Evolutionary conservation across 2,888 invertebrate species (phyloP).

Genomic region (Apamea epomidion): DNA sequence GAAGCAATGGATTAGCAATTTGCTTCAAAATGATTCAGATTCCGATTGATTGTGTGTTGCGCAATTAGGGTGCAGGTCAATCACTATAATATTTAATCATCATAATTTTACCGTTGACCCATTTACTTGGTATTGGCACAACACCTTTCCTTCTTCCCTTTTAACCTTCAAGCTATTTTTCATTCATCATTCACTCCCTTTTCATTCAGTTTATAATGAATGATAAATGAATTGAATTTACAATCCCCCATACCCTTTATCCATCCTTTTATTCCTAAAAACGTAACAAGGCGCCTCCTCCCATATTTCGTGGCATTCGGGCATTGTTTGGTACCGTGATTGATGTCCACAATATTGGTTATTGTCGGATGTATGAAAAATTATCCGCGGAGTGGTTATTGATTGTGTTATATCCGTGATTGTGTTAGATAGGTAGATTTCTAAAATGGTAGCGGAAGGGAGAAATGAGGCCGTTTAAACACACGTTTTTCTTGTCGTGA

Average conservation of each 20-base stretch:
- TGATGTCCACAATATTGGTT: constrained; percentile 48
- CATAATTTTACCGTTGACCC: background rate
- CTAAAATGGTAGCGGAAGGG: background rate
- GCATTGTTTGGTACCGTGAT: constrained; percentile 46
- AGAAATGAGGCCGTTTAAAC: background rate
- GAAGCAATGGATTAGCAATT: no score
- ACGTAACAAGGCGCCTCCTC: constrained; percentile 12
- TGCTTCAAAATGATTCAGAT: no score
- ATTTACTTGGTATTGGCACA: background rate
- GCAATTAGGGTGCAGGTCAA: no score
- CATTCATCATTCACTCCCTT: background rate
- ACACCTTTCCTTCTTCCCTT: background rate
- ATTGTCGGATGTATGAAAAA: constrained; percentile 49
- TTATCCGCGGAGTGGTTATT: constrained; percentile 31
- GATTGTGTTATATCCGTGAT: constrained; percentile 39
- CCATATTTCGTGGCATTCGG: constrained; percentile 40
- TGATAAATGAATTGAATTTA: background rate
- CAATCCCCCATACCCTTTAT: background rate
- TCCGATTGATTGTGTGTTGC: no score
- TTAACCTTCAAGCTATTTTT: background rate
- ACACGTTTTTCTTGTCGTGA: background rate
- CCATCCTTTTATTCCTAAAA: background rate
- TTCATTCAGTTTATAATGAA: background rate
- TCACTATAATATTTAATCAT: background rate
- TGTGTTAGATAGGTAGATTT: background rate